Base-by-base conservation (phyloP, 2,888 invertebrate genomes). In the Leptopilina drosophilae region DNA sequence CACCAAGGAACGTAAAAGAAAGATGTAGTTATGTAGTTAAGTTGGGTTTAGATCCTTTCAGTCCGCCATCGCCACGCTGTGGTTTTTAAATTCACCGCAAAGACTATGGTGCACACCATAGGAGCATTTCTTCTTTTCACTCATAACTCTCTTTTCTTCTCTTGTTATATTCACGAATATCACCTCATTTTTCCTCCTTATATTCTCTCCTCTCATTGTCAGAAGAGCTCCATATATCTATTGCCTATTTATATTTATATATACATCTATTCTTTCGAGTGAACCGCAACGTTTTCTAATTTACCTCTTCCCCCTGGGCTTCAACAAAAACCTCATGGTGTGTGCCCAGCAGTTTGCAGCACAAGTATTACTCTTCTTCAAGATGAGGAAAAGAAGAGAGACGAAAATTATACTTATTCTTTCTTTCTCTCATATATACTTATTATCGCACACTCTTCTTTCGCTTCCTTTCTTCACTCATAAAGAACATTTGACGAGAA, bases 11-110 rank as follows among this genome's bases (percentile, higher is more conserved):
- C 87, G 87, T 86, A 87, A 88, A 89, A 88, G 90, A 89, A 90
- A 90, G 90, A 90, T 89, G 88, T 89, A 90, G 89, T 89, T 89
- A 89, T 87, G 89, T 89, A 88, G 90, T 90, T 90, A 88, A 87
- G 87, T 86, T 87, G 84, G 87, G 88, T 87, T 49, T 89, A 88
- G 89, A 89, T 88, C 86, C 85, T 83, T 8, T 84, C 82, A 84
- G 86, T 86, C 88, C 90, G 90, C 90, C 89, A 90, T 90, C 87
- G 85, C 85, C 85, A 87, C 86, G 83, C 83, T 77, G 79, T 49
- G 80, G 77, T 85, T 84, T 84, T 85, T 85, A 85, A 85, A 65
- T 81, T 82, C 79, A 76, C 49, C 79, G 42, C 42, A 76, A 65
- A 53, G 40, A 49, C 49, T 49, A 49, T 46, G 12, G 26, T 14